A percentile compares a stretch with the other conserved stretches of the same genome.
These are phyloP conservation scores for Dascillus cervinus DNA, from an alignment of 2,888 invertebrate species.

Conservation along the genomic window DNA sequence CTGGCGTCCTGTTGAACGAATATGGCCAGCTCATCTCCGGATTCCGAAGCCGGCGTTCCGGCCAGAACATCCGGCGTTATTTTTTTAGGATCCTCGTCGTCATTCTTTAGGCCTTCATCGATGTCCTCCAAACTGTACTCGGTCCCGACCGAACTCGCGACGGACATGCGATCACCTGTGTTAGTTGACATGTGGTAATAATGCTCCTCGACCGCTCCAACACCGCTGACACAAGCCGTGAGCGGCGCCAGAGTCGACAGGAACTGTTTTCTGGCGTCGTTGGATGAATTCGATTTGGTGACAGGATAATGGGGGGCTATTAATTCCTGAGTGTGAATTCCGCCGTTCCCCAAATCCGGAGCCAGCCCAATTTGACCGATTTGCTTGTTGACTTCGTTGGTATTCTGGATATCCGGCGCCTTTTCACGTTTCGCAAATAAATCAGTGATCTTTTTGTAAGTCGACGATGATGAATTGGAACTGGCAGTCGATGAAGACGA, in stretches of 20 bases:
- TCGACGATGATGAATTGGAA: conserved; percentile 53
- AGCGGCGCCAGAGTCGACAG: conserved; percentile 70
- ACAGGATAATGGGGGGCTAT: conserved; percentile 36
- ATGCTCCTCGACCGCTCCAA: conserved; percentile 53
- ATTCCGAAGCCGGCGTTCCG: conserved; percentile 54
- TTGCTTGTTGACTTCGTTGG: conserved; percentile 20
- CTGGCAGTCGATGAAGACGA: conserved; percentile 50
- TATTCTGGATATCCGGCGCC: conserved; percentile 30
- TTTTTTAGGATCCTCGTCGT: conserved; percentile 45
- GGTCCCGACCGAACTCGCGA: conserved; percentile 56
- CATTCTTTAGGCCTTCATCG: conserved; percentile 51
- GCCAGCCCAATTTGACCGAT: conserved; percentile 30
- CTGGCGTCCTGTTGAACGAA: conserved; percentile 81
- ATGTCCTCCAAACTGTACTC: conserved; percentile 60
- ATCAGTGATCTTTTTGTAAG: conserved; percentile 57
- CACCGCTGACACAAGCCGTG: conserved; percentile 60
- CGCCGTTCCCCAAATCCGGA: conserved; percentile 51
- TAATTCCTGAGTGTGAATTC: conserved; percentile 32
- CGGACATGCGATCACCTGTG: conserved; percentile 52
- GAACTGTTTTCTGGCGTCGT: conserved; percentile 68
- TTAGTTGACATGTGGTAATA: conserved; percentile 46
- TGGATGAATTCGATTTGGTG: conserved; percentile 37
- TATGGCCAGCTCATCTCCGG: conserved; percentile 68
- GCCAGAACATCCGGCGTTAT: conserved; percentile 73
- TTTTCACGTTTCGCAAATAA: conserved; percentile 46